Base-by-base conservation (phyloP, 1,140 invertebrate species). In the Philaenus spumarius region DNA sequence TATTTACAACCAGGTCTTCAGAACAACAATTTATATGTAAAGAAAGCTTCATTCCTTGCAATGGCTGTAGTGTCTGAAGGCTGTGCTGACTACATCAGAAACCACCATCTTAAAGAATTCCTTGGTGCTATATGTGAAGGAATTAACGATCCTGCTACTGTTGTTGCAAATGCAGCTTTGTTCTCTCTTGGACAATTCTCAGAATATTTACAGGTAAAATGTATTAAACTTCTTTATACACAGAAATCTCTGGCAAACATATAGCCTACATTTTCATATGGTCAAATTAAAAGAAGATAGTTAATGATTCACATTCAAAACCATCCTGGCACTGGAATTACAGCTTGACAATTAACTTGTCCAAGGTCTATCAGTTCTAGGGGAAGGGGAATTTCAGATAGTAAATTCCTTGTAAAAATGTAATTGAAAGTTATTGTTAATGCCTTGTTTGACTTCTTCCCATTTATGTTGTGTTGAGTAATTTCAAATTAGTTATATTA, bases 121-220 rank as follows among this genome's bases (percentile, higher is more conserved):
- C 66, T 91, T 11, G 78, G 82, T 45, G 84, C 82, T 60, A 81
- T 89, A 22, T 83, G 82, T 66, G 72, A 77, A 58, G 90, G 89
- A 15, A 84, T 92, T 30, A 77, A 73, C 7, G 82, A 88, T 74
- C 66, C 73, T 1, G 72, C 78, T 46, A 72, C 76, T 0, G 68
- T 80, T 12, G 87, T 89, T 1, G 75, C 84, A 34, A 87, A 87
- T 72, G 81, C 86, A 5, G 87, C 88, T 0, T 77, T 93, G 11
- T 92, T 88, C 73, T 85, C 88, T 1, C 72, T 92, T 1, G 89
- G 88, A 0, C 88, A 91, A 69, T 91, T 90, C 70, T 83, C 88
- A 0, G 88, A 92, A 71, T 80, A 85, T 76, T 71, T 93, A 19
- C 89, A 91, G 71, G 78, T 78, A 64, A 59, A 51, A 35, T 39